Base-by-base conservation (phyloP, 2,797 vertebrate genomes). In the Neostethus bicornis region DNA sequence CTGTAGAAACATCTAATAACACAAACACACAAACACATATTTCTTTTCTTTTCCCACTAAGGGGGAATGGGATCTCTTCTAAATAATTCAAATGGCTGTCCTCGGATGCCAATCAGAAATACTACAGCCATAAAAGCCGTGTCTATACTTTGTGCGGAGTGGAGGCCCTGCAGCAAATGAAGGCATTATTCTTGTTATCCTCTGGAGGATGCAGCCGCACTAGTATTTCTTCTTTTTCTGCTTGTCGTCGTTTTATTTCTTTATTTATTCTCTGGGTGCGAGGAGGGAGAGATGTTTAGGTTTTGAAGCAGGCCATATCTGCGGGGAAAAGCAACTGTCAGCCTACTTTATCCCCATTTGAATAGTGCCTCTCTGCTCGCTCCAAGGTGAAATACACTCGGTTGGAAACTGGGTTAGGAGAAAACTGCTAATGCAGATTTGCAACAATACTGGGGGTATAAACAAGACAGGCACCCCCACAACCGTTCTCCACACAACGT, bases 81-180 rank as follows among this genome's bases (percentile, higher is more conserved):
- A 90, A 93, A 93, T 92, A 91, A 93, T 93, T 93, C 88, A 93
- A 90, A 91, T 78, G 75, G 82, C 78, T 88, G 87, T 89, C 86
- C 87, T 90, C 82, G 81, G 85, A 90, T 88, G 90, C 88, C 90
- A 90, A 91, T 92, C 91, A 92, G 90, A 92, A 91, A 92, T 93
- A 93, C 90, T 90, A 89, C 86, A 75, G 81, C 88, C 86, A 90
- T 92, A 91, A 93, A 92, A 91, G 87, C 77, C 61, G 41, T 74
- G 85, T 91, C 87, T 90, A 75, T 87, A 83, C 86, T 84, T 54
- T 70, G 75, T 75, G 83, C 81, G 60, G 82, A 82, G 81, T 73
- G 75, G 70, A 87, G 86, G 81, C 84, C 87, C 76, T 51, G 83
- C 81, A 87, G 89, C 83, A 90, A 91, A 90, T 91, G 79, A 90